Base-by-base conservation (phyloP, 2,888 invertebrate species). In the Andrena bicolor region DNA sequence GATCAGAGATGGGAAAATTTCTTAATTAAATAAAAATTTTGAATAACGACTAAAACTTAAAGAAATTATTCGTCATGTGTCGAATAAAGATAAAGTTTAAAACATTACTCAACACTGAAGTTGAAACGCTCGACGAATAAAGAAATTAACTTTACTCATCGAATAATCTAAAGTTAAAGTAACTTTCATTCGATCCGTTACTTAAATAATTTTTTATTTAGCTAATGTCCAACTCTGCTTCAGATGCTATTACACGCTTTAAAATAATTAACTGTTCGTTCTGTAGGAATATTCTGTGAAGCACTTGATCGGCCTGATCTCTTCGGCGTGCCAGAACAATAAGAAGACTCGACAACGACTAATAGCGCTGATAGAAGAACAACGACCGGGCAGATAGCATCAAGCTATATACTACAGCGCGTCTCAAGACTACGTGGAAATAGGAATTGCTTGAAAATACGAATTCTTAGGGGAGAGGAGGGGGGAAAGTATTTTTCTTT, bases 341-440 rank as follows among this genome's bases (percentile, higher is more conserved):
- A 99, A 98, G 92, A 97, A 97, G 90, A 96, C 97, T 56, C 96
- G 97, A 61, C 98, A 98, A 92, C 96, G 96, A 87, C 94, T 99
- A 76, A 94, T 96, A 6, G 95, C 95, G 76, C 94, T 97, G 63
- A 95, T 98, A 69, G 98, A 98, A 89, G 96, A 95, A 58, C 91
- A 92, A 76, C 89, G 92, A 41, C 88, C 91, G 6, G 89, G 86
- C 81, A 93, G 92, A 90, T 93, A 93, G 91, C 92, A 91, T 83
- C 73, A 72, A 64, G 79, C 80, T 30, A 87, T 86, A 53, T 80
- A 87, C 58, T 90, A 88, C 35, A 86, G 70, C 60, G 61, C 82
- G 1, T 68, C 73, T 49, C 82, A 88, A 76, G 83, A 88, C 53
- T 77, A 73, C 48, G 78, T 88, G 26, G 87, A 90, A 74, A 85